phyloP scores from a whole-genome alignment of 1,140 invertebrate genomes.

The Gerris buenoi region DNA sequence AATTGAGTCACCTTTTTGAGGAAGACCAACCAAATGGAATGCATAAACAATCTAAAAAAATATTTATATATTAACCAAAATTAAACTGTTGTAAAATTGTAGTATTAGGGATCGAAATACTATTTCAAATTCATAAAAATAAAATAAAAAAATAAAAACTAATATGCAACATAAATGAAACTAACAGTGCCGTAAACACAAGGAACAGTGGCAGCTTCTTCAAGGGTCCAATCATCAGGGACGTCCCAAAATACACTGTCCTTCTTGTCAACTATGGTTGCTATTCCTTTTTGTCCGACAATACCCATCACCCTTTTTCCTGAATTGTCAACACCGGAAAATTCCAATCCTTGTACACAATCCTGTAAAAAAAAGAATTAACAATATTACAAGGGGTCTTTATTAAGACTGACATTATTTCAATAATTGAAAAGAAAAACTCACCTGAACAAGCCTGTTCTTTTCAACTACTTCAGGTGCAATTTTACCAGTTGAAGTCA shows the following conservation, averaged over 20 bases:
- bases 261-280: conserved; percentile 43
- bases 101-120: too few species aligned
- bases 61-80: too few species aligned
- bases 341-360: conserved; percentile 57
- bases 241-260: conserved; percentile 53
- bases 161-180: too few species aligned
- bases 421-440: neutral
- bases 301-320: conserved; percentile 59
- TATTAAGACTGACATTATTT: neutral
- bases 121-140: too few species aligned
- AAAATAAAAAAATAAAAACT: too few species aligned
- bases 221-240: conserved; percentile 65
- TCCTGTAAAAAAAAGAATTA: conserved; percentile 25
- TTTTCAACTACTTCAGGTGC: conserved; percentile 41
- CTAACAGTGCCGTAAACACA: conserved; percentile 64
- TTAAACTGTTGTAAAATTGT: too few species aligned
- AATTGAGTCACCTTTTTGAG: conserved; percentile 44
- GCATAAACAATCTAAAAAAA: conserved; percentile 32
- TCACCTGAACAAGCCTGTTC: conserved; percentile 20
- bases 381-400: neutral
- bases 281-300: conserved; percentile 36
- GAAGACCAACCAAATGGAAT: conserved; percentile 38
- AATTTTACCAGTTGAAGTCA: conserved; percentile 59
- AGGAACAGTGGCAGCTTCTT: conserved; percentile 77
- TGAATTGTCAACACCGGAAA: conserved; percentile 36